These are phyloP conservation scores for Cossypha dichroa DNA, from an alignment of 2,797 vertebrate genomes.

Conservation along the genomic window DNA sequence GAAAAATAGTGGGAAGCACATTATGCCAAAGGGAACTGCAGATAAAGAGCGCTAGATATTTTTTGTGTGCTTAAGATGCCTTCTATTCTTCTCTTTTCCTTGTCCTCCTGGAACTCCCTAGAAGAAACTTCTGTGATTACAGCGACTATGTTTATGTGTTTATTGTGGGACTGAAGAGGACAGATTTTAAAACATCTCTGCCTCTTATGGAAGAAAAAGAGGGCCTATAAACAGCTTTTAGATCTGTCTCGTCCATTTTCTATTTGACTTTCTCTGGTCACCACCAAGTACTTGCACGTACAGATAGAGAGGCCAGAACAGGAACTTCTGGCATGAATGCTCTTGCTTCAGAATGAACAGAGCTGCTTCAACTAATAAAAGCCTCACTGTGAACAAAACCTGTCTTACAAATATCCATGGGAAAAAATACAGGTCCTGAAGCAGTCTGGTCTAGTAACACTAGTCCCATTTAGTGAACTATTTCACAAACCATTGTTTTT, in stretches of 20 bases:
- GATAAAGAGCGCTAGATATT: not conserved
- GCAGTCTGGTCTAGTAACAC: not conserved
- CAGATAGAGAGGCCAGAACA: not conserved
- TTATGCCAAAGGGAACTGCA: not conserved
- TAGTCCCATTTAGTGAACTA: not conserved
- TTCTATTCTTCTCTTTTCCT: not conserved
- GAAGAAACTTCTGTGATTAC: not conserved
- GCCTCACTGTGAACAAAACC: not conserved
- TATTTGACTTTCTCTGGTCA: not conserved
- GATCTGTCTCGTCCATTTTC: not conserved
- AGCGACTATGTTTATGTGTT: not conserved
- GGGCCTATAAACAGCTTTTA: not conserved
- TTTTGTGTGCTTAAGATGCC: not conserved
- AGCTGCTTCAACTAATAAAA: not conserved
- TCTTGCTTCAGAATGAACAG: not conserved
- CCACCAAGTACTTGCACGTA: not conserved
- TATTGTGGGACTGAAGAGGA: accelerated
- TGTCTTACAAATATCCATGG: not conserved
- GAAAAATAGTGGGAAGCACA: not conserved
- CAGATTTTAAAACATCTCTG: not conserved
- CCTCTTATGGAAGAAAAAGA: not conserved
- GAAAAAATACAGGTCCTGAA: not conserved
- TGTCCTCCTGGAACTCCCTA: not conserved
- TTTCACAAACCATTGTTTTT: not conserved
- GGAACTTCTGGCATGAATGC: not conserved